These are phyloP conservation scores for Glaucidium brasilianum DNA, from an alignment of 2,113 vertebrate species.

Conservation along the genomic window DNA sequence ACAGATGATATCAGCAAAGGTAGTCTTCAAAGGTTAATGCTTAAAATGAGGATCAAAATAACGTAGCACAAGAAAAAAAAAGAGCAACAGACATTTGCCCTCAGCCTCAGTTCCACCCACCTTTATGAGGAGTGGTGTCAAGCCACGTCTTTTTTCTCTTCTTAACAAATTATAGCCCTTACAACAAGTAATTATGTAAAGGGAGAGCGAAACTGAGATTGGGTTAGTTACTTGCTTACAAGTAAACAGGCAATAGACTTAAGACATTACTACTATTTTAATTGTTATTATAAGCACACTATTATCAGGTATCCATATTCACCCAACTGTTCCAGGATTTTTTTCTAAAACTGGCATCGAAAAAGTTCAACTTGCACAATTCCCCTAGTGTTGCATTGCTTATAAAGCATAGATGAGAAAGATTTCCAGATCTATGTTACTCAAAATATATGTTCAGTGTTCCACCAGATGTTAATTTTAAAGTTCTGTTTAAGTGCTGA, in stretches of 20 bases:
- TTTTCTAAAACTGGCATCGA: neutral
- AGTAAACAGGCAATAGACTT: constrained; percentile 41
- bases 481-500: neutral
- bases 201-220: constrained; percentile 9
- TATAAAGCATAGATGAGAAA: neutral
- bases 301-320: neutral
- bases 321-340: neutral
- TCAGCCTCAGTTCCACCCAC: constrained; percentile 52
- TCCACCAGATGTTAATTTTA: neutral
- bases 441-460: neutral
- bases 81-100: constrained; percentile 34
- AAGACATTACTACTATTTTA: constrained; percentile 11
- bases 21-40: constrained; percentile 62
- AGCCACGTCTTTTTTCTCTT: constrained; percentile 46
- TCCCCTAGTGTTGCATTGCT: neutral
- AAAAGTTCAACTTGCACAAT: neutral
- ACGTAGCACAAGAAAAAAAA: constrained; percentile 27
- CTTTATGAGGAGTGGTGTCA: constrained; percentile 34
- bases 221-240: constrained; percentile 54
- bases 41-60: constrained; percentile 58
- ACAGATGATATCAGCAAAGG: constrained; percentile 68
- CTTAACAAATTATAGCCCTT: constrained; percentile 52
- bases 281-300: neutral
- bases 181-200: constrained; percentile 36
- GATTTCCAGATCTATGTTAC: neutral